Percentiles rank a stretch among this genome's conserved stretches.
These are phyloP conservation scores for Sinhomidia bicolor DNA, from an alignment of 2,888 invertebrate genomes.

Conservation along the genomic window DNA sequence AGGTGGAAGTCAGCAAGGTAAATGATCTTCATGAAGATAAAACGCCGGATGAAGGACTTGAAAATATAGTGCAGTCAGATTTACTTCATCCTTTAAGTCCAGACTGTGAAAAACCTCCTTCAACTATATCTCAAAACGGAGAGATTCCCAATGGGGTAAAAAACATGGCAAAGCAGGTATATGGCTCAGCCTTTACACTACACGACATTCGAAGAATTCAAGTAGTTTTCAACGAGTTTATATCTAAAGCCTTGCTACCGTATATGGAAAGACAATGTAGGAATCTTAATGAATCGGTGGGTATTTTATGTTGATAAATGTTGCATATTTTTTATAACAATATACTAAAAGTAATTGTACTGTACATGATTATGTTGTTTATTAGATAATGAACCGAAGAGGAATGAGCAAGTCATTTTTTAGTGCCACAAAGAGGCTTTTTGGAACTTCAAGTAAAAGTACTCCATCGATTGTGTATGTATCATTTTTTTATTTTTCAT, in stretches of 20 bases:
- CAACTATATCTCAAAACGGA: slow-evolving; percentile 64
- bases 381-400: slow-evolving; percentile 86
- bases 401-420: slow-evolving; percentile 96
- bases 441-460: slow-evolving; percentile 84
- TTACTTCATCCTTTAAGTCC: slow-evolving; percentile 79
- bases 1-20: not conserved
- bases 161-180: not conserved
- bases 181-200: slow-evolving; percentile 88
- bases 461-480: slow-evolving; percentile 87
- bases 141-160: slow-evolving; percentile 48
- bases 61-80: slow-evolving; percentile 64
- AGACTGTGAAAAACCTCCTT: slow-evolving; percentile 69
- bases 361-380: slow-evolving; percentile 65
- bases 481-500: slow-evolving; percentile 6
- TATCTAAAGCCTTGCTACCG: slow-evolving; percentile 92
- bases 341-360: no score
- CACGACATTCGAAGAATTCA: slow-evolving; percentile 93
- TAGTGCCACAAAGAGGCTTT: slow-evolving; percentile 97
- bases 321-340: not conserved
- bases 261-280: slow-evolving; percentile 95
- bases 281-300: slow-evolving; percentile 89
- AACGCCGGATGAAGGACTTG: slow-evolving; percentile 28
- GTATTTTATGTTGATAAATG: slow-evolving; percentile 77
- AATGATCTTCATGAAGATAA: not conserved
- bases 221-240: slow-evolving; percentile 93